Evolutionary conservation across 2,888 invertebrate species (phyloP).

Genomic region (Cyaniris semiargus): DNA sequence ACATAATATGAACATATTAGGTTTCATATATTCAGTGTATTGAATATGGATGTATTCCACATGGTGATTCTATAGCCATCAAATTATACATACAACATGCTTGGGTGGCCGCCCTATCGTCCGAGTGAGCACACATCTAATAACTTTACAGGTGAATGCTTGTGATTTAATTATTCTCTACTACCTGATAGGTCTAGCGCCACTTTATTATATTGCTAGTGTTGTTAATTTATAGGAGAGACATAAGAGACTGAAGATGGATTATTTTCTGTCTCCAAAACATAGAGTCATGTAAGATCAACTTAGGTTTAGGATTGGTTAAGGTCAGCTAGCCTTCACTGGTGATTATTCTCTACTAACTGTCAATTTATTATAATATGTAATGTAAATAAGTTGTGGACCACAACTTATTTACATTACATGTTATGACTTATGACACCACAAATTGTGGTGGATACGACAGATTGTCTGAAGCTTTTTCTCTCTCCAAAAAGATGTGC

Average conservation of each 20-base stretch:
- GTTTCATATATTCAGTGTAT: background rate
- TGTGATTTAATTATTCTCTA: constrained; percentile 14
- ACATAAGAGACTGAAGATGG: background rate
- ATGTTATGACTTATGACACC: no score
- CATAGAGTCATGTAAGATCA: background rate
- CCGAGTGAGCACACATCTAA: constrained; percentile 18
- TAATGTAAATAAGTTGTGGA: no score
- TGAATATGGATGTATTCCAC: constrained; percentile 3
- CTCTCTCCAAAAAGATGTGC: no score
- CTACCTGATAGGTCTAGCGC: background rate
- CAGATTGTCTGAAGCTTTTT: no score
- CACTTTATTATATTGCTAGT: background rate
- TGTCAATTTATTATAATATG: no score
- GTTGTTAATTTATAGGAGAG: background rate
- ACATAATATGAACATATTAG: background rate
- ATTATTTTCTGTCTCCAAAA: background rate
- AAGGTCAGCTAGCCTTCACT: no score
- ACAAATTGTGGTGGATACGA: no score
- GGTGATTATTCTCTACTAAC: no score
- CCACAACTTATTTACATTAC: no score
- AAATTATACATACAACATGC: constrained; percentile 13
- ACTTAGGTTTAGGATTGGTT: no score
- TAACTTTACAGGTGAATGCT: constrained; percentile 21
- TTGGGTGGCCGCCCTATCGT: constrained; percentile 28
- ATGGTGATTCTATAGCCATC: background rate